A percentile compares a stretch with the other conserved stretches of the same genome.
phyloP scores from a whole-genome alignment of 1,140 invertebrate genomes.

The Pseudomyrmex cubaensis region DNA sequence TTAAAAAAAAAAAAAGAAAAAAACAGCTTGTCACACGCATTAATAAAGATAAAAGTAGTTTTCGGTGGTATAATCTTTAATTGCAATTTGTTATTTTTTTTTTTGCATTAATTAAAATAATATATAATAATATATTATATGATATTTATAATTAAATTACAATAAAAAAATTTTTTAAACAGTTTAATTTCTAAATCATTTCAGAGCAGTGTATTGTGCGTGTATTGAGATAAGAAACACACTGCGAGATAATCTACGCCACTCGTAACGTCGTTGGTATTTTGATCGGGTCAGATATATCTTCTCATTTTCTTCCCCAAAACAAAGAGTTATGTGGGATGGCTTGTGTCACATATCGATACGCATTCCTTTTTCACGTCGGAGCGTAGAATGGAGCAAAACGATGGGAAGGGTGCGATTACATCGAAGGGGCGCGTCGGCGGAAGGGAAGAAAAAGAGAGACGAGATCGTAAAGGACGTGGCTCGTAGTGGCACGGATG shows the following conservation, averaged over 20 bases:
- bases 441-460: not conserved
- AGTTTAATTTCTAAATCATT: no score
- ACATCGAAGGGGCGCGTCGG: not conserved
- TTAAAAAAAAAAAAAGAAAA: no score
- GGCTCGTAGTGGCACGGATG: conserved; percentile 38
- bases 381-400: conserved; percentile 22
- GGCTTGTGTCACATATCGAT: not conserved
- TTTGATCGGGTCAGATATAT: no score
- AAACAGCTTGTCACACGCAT: no score
- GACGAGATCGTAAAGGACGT: conserved; percentile 33
- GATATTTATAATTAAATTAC: not conserved
- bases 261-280: no score
- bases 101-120: not conserved
- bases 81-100: not conserved
- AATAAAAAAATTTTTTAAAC: not conserved
- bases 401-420: conserved; percentile 52
- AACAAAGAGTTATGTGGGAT: not conserved
- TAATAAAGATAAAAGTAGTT: not conserved
- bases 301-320: not conserved
- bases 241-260: no score
- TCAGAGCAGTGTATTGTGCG: no score
- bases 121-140: no score
- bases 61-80: no score
- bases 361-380: conserved; percentile 29
- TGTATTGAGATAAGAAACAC: no score